A percentile compares a stretch with the other conserved stretches of the same genome.
phyloP scores from a whole-genome alignment of 64 coral and sea anemone genomes.

The Dendronephthya gigantea region DNA sequence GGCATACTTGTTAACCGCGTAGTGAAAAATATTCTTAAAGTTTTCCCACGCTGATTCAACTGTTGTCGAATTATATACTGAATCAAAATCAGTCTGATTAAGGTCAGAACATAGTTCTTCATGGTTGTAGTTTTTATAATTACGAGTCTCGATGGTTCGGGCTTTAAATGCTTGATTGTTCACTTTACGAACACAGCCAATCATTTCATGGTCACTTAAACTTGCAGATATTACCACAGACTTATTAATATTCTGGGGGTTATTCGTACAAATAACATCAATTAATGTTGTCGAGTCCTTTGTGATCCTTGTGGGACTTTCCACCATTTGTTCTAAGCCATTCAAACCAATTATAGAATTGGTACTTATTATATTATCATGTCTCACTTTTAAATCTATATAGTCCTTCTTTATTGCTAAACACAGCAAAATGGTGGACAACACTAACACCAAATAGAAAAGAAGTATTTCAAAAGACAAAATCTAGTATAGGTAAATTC shows the following conservation, averaged over 20 bases:
- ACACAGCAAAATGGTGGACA: too few relatives aligned
- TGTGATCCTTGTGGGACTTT: too few relatives aligned
- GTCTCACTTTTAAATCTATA: too few relatives aligned
- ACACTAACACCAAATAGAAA: too few relatives aligned
- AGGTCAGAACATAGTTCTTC: background rate
- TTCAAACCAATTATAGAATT: too few relatives aligned
- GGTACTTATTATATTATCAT: too few relatives aligned
- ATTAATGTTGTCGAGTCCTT: too few relatives aligned
- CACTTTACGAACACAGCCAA: background rate
- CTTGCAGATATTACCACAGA: background rate
- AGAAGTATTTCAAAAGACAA: too few relatives aligned
- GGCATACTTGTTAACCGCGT: background rate
- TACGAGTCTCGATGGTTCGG: background rate
- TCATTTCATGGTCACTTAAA: background rate
- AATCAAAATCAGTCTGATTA: background rate
- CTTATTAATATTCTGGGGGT: background rate
- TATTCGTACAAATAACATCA: too few relatives aligned
- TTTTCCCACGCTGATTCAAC: background rate
- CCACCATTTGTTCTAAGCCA: too few relatives aligned
- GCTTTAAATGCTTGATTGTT: background rate
- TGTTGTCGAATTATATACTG: background rate
- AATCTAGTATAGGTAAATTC: too few relatives aligned
- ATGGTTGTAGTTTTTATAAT: slow-evolving; percentile 11
- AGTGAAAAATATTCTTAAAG: slow-evolving; percentile 5
- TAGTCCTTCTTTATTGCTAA: too few relatives aligned